Percentiles rank a stretch among this genome's conserved stretches.
phyloP scores from a whole-genome alignment of 1,140 invertebrate species.

The Ruditapes philippinarum region DNA sequence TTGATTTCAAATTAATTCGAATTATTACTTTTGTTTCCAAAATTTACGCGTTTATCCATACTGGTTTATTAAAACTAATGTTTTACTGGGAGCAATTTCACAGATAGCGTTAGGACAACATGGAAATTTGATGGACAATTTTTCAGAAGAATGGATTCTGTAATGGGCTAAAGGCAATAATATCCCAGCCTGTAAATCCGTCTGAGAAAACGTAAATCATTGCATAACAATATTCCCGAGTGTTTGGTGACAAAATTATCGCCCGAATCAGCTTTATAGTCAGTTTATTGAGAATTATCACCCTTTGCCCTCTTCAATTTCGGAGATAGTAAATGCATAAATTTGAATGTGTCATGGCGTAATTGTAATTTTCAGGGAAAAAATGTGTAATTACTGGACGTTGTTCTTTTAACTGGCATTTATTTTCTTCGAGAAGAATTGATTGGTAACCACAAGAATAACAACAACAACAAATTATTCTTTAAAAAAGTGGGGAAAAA shows the following conservation, averaged over 20 bases:
- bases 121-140: slow-evolving; percentile 68
- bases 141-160: slow-evolving; percentile 36
- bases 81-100: slow-evolving; percentile 65
- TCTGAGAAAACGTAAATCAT: slow-evolving; percentile 62
- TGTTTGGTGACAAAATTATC: slow-evolving; percentile 46
- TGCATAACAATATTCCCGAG: slow-evolving; percentile 50
- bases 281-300: slow-evolving; percentile 39
- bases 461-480: no score
- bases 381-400: background rate
- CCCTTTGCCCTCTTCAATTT: slow-evolving; percentile 66
- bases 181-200: slow-evolving; percentile 14
- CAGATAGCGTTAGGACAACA: slow-evolving; percentile 36
- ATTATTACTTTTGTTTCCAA: slow-evolving; percentile 42
- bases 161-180: slow-evolving; percentile 46
- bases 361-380: background rate
- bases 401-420: no score
- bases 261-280: slow-evolving; percentile 28
- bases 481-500: no score
- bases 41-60: slow-evolving; percentile 44
- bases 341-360: slow-evolving; percentile 28
- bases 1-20: slow-evolving; percentile 34
- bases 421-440: no score
- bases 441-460: no score
- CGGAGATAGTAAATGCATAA: slow-evolving; percentile 16
- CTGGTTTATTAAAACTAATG: slow-evolving; percentile 60